Percentiles rank a stretch among this genome's conserved stretches.
phyloP scores from a whole-genome alignment of 1,140 invertebrate species.

The Trichonephila clavata region DNA sequence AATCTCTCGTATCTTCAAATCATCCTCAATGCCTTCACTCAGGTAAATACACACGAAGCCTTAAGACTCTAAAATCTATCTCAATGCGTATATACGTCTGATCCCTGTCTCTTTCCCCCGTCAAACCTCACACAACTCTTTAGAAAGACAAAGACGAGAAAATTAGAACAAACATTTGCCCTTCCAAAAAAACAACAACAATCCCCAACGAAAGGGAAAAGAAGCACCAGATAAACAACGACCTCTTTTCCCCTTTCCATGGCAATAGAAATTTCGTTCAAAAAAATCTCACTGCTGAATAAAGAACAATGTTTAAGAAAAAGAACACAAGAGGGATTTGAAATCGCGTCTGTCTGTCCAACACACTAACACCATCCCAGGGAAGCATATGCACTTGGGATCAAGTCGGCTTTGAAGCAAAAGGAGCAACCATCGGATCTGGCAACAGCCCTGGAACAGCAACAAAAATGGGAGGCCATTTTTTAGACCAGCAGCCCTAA shows the following conservation, averaged over 20 bases:
- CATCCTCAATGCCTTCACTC: no score
- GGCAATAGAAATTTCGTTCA: constrained; percentile 9
- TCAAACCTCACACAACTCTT: background rate
- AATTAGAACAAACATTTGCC: constrained; percentile 46
- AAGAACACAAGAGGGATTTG: constrained; percentile 53
- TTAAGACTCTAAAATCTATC: background rate
- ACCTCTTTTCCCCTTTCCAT: background rate
- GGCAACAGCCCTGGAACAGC: constrained; percentile 23
- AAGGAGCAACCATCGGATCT: constrained; percentile 40
- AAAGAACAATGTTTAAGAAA: constrained; percentile 50
- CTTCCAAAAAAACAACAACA: background rate
- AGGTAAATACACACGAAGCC: no score
- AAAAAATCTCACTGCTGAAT: constrained; percentile 29
- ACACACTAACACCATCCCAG: background rate
- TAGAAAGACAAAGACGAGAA: constrained; percentile 25
- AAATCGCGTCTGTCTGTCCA: constrained; percentile 45
- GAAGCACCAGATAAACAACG: background rate
- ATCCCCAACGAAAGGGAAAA: background rate
- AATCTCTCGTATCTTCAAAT: no score
- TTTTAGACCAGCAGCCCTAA: constrained; percentile 21
- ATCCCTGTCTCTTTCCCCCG: background rate
- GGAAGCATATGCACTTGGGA: constrained; percentile 56
- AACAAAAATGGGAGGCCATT: constrained; percentile 26
- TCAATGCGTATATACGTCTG: background rate
- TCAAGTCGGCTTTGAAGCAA: constrained; percentile 51